Base-by-base conservation (phyloP, 2,888 invertebrate species). In the Lepidocyrtinus sp. region DNA sequence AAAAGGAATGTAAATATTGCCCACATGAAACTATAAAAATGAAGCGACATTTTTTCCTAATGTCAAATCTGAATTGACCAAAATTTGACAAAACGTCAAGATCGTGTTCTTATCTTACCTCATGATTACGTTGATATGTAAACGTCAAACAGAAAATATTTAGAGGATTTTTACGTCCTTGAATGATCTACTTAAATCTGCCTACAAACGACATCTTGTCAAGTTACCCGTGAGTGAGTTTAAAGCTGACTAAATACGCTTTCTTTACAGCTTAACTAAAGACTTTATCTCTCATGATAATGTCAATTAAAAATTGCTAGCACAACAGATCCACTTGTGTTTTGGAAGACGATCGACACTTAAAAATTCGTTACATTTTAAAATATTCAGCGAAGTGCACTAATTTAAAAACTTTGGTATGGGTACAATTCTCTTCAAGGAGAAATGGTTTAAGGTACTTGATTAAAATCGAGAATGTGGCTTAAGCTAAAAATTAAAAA, bases 1-100 rank as follows among this genome's bases (percentile, higher is more conserved):
- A 81, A 68, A 2, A 85, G 79, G 75, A 86, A 86, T 72, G 75
- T 80, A 59, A 68, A 82, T 61, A 84, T 9, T 67, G 61, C 82
- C 77, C 82, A 85, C 67, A 76, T 45, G 25, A 81, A 84, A 82
- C 75, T 83, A 50, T 50, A 7, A 50, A 50, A 50, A 36, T 7
- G 36, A n/a, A n/a, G n/a, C n/a, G n/a, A 36, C 36, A 36, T 36
- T 7, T 36, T 36, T n/a, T n/a, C n/a, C n/a, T 36, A 36, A 36
- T 36, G 36, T 36, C 36, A 36, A n/a, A n/a, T n/a, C n/a, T n/a
- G n/a, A n/a, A n/a, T n/a, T n/a, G n/a, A n/a, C n/a, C n/a, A n/a
- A n/a, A n/a, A n/a, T n/a, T n/a, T n/a, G n/a, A n/a, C n/a, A n/a
- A n/a, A n/a, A n/a, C n/a, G n/a, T n/a, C n/a, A n/a, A n/a, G n/a